Evolutionary conservation across 2,113 vertebrate species (phyloP).

Genomic region (Aptenodytes forsteri): DNA sequence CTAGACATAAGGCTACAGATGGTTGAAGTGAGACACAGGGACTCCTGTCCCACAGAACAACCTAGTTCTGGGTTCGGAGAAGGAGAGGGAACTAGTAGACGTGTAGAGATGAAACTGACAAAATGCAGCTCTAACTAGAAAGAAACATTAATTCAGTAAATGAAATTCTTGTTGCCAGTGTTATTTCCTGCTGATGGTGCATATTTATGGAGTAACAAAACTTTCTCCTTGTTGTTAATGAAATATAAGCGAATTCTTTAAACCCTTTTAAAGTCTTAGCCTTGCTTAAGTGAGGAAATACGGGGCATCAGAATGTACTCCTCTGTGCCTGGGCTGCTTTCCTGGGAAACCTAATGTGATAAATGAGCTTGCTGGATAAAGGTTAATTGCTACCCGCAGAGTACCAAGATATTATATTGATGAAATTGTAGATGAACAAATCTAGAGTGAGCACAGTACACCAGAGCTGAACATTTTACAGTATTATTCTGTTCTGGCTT

Average conservation of each 20-base stretch:
- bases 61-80: not conserved
- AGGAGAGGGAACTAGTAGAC: not conserved
- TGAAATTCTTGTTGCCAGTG: not conserved
- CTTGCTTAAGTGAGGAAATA: not conserved
- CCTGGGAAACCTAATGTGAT: not conserved
- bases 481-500: not conserved
- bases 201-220: not conserved
- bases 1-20: not conserved
- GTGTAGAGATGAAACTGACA: not conserved
- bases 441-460: not conserved
- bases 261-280: not conserved
- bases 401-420: not conserved
- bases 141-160: not conserved
- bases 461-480: not conserved
- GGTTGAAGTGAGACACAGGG: not conserved
- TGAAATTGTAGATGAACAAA: constrained; percentile 3
- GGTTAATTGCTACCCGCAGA: not conserved
- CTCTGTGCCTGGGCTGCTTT: not conserved
- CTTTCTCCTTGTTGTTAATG: not conserved
- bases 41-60: not conserved
- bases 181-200: not conserved
- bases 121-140: not conserved
- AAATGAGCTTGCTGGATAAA: constrained; percentile 18
- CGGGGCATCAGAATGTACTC: not conserved
- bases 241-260: not conserved